These are phyloP conservation scores for Hypsibius dujardini DNA, from an alignment of 1,140 invertebrate species.

Conservation along the genomic window DNA sequence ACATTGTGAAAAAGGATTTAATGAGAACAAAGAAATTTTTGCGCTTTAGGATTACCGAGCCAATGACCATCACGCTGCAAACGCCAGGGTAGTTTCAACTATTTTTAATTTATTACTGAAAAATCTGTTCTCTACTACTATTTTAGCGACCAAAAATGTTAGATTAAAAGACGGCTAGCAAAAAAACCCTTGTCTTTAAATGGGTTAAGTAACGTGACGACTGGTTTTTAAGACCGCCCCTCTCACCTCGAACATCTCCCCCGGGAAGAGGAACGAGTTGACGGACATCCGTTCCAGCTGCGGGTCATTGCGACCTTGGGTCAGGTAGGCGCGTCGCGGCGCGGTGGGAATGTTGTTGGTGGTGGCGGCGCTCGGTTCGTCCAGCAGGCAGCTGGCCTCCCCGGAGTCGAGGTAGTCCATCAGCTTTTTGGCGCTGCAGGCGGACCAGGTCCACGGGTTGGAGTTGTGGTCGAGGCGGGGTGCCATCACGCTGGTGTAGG, in stretches of 20 bases:
- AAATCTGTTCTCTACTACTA: no score
- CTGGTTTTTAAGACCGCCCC: no score
- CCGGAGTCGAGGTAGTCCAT: conserved; percentile 72
- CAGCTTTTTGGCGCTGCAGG: conserved; percentile 60
- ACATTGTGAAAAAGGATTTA: no score
- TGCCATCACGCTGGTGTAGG: conserved; percentile 50
- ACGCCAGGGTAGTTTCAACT: no score
- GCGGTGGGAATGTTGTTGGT: conserved; percentile 25
- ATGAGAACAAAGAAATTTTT: no score
- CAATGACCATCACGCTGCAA: no score
- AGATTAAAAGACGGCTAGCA: no score
- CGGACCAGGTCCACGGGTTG: conserved; percentile 74
- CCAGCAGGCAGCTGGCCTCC: conserved; percentile 45
- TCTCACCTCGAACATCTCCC: conserved; percentile 52
- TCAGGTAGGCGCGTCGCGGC: not conserved
- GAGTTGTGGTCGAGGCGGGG: conserved; percentile 59
- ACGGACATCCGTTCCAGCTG: not conserved
- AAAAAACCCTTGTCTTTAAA: no score
- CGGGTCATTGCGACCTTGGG: conserved; percentile 19
- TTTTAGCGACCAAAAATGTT: no score
- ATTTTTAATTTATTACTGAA: no score
- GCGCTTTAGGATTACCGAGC: no score
- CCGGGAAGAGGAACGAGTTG: conserved; percentile 33
- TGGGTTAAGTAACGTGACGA: no score
- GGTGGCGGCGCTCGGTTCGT: conserved; percentile 35